Evolutionary conservation across 2,797 vertebrate species (phyloP).

Genomic region (Cyprinella venusta): DNA sequence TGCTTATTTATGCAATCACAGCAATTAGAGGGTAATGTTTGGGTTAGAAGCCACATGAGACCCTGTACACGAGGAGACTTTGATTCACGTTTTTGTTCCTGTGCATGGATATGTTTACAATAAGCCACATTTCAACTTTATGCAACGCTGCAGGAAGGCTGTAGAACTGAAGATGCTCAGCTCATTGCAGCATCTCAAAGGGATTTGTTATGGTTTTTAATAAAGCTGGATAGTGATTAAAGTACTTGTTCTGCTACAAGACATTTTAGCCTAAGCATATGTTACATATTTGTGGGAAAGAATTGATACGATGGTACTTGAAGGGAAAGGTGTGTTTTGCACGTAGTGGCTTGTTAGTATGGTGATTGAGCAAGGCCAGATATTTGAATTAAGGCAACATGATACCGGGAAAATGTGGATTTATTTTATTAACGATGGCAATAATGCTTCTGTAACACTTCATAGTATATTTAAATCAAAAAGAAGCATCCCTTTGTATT

Average conservation of each 20-base stretch:
- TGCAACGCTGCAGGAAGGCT: conserved; percentile 64
- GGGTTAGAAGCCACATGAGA: conserved; percentile 53
- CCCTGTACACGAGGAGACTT: conserved; percentile 60
- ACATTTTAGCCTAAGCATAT: not conserved
- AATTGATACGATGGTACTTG: not conserved
- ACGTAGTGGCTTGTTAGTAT: not conserved
- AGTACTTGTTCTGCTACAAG: not conserved
- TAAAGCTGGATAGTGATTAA: conserved; percentile 9
- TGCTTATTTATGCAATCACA: conserved; percentile 58
- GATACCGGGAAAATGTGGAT: not conserved
- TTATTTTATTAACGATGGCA: conserved; percentile 17
- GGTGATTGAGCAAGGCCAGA: not conserved
- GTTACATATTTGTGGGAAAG: not conserved
- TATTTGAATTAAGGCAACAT: not conserved
- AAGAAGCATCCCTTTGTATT: not conserved
- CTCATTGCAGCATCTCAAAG: not conserved
- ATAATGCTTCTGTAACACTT: conserved; percentile 12
- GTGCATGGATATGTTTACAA: conserved; percentile 61
- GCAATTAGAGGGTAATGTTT: conserved; percentile 42
- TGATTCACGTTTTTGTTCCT: conserved; percentile 57
- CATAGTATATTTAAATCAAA: not conserved
- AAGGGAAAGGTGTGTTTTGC: conserved; percentile 11
- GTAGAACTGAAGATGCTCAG: not conserved
- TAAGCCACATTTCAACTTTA: conserved; percentile 66
- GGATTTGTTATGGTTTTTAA: conserved; percentile 8